These are phyloP conservation scores for Sycophila sp. DNA, from an alignment of 1,140 invertebrate genomes.

Conservation along the genomic window DNA sequence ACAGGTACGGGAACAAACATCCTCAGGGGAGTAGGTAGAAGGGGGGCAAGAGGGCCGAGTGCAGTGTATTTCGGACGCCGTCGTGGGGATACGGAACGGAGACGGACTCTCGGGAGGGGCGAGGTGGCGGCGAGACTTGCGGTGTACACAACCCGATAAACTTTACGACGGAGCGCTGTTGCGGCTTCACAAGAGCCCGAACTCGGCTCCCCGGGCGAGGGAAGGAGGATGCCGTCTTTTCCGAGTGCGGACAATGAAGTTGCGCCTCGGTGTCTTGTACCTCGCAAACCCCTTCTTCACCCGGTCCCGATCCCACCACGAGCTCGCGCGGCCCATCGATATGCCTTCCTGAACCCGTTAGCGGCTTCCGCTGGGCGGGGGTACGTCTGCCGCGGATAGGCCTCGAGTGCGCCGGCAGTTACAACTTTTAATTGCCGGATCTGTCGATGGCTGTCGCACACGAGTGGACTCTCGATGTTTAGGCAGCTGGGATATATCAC, in stretches of 20 bases:
- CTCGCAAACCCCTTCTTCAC: too few species aligned
- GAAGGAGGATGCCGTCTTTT: conserved; percentile 6
- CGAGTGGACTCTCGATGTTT: too few species aligned
- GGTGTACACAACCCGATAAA: conserved; percentile 28
- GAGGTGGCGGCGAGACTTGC: neutral
- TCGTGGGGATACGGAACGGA: too few species aligned
- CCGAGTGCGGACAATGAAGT: conserved; percentile 27
- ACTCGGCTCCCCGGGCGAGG: neutral
- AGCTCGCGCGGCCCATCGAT: neutral
- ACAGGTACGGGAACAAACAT: too few species aligned
- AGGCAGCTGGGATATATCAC: too few species aligned
- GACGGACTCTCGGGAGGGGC: neutral
- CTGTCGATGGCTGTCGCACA: neutral
- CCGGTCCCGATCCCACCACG: neutral
- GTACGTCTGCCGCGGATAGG: neutral
- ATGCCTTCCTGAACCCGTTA: neutral
- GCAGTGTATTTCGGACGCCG: too few species aligned
- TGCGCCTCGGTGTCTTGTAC: too few species aligned
- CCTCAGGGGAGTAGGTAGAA: too few species aligned
- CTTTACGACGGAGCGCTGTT: conserved; percentile 19
- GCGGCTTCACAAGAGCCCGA: conserved; percentile 15
- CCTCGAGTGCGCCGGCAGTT: too few species aligned
- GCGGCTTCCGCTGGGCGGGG: neutral
- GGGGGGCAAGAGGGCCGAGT: too few species aligned
- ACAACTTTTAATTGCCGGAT: conserved; percentile 18